Evolutionary conservation across 2,888 invertebrate species (phyloP), one percentile per base, ranked within the genome.

Genomic region (Keiferia lycopersicella): DNA sequence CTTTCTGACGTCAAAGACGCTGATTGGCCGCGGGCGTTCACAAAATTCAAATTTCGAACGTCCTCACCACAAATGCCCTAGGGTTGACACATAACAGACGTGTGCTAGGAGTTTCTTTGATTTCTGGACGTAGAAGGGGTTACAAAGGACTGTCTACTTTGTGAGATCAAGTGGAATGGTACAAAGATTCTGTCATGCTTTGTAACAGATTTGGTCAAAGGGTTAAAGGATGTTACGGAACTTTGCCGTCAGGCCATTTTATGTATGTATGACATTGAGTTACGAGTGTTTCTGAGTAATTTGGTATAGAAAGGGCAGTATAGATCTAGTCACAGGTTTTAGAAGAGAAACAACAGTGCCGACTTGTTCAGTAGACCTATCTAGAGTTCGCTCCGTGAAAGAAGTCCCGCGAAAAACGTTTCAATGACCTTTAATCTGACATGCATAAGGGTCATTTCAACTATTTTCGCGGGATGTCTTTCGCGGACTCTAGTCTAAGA

Each of bases 41-140:
- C 66, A 68, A 65, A 63, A 70, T 71, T 79, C 75, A 73, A 76
- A 78, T 75, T 73, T 26, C 65, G 73, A 78, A 75, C 73, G 67
- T 68, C 71, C 73, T 71, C 67, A 64, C 69, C 77, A 80, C 71
- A 53, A 53, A 22, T 53, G 51, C 51, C 51, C 26, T 14, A 22
- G 51, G 51, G 22, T 11, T 22, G 22, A 48, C 30, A 48, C n/a
- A 26, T 11, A 22, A 26, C 48, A 12, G 60, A 48, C 60, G 30
- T 61, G 60, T 48, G 14, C 48, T 18, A 34, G 34, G 16, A n/a
- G n/a, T 56, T 56, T 10, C 56, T 56, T 56, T 56, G 56, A 56
- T 16, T 56, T 26, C 34, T 34, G 7, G 18, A 39, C 41, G 7
- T 50, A 50, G 22, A 50, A 61, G 16, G 30, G 38, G 50, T 30